Base-by-base conservation (phyloP, 2,113 vertebrate species). In the Passer montanus region DNA sequence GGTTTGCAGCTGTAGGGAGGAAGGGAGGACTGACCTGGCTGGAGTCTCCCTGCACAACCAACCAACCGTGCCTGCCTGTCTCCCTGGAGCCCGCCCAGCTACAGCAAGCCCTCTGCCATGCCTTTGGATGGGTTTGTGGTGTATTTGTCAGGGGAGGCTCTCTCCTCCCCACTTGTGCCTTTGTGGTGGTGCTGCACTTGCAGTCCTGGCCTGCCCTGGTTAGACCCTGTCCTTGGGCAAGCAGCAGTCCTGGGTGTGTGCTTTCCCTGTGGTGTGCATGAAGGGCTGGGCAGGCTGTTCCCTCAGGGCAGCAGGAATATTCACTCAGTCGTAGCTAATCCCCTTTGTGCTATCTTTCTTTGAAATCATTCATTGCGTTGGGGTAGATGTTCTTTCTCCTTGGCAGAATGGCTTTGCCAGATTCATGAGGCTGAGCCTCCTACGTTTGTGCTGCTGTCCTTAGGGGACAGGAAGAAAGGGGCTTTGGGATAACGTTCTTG, bases 141-240 rank as follows among this genome's bases (percentile, higher is more conserved):
- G 4, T 5, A 4, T 22, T 55, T 31, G 21, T 46, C 15, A 14
- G 22, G 35, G 56, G 9, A 22, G 37, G 4, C 10, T 13, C 30
- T 49, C 26, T 74, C 14, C 74, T 82, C 49, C 30, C 6, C 8
- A 2, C 46, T n/a, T 2, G 2, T 53, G 27, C 43, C 76, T 80
- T 8, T 11, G n/a, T 4, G 21, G 21, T 10, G 8, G 20, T 84
- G 39, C 52, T 80, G 68, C 70, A 18, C 67, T 79, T 35, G 26
- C 67, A 76, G 26, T 81, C 39, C n/a, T 52, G 21, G 39, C 18
- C 30, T 14, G 52, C 10, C 52, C 43, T 74, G 44, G 15, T 68
- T 31, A 37, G 62, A 64, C 18, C 41, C 27, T 0, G 0, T 58
- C n/a, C n/a, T 31, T 21, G 58, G 35, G 62, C 49, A 46, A 0